Evolutionary conservation across 2,888 invertebrate genomes (phyloP), one percentile per base, ranked within the genome.

Genomic region (Limenitis camilla): DNA sequence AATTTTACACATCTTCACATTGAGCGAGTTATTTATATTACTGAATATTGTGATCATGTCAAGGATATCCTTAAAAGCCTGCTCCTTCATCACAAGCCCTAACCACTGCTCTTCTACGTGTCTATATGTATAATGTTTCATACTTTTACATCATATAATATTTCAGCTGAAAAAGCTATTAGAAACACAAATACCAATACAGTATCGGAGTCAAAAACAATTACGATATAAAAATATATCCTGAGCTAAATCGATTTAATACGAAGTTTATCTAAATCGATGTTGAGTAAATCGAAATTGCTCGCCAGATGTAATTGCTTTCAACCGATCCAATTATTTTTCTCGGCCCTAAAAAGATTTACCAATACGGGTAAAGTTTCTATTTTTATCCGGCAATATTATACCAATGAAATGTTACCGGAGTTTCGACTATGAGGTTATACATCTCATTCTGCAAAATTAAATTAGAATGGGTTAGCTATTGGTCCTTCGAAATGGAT

Each of bases 321-420:
- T 75, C 75, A 76, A 79, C 74, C 77, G 73, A 80, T 78, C 80
- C 81, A 83, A 84, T 84, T 83, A 83, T 81, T 82, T 83, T 81
- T 81, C 72, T 78, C 78, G 81, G 75, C 74, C 81, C 72, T 78
- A 72, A 73, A 81, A 81, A 80, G 81, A 78, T 80, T 78, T 77
- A 60, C 61, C 61, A 59, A 59, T 58, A 56, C 59, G 71, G 63
- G 63, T 62, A 69, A 70, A 76, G 71, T 77, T 76, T 69, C 67
- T 68, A 71, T 65, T 64, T 61, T 74, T 74, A 78, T 80, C 71
- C 77, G 81, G 76, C 75, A 76, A 82, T 81, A 81, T 78, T 76
- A 73, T 78, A 72, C 55, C 55, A 49, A 58, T 53, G 43, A 55
- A 59, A 61, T 60, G 55, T 53, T 58, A 47, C 32, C 42, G 52